Percentiles rank a stretch among this genome's conserved stretches.
phyloP scores from a whole-genome alignment of 2,888 invertebrate genomes.

The Asteroscopus sphinx region DNA sequence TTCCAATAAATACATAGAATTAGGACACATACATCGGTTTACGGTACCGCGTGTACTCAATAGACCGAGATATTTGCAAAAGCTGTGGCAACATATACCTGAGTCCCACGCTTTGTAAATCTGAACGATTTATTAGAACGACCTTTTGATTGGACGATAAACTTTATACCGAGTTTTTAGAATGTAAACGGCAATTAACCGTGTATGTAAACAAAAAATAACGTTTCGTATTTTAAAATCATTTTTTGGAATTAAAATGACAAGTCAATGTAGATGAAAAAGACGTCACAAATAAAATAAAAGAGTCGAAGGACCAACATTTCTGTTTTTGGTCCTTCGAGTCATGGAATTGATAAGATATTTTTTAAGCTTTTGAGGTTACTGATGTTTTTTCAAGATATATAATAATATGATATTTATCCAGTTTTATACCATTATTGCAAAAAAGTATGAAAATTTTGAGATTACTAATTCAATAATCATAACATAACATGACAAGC shows the following conservation, averaged over 20 bases:
- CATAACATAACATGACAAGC: too few relatives aligned
- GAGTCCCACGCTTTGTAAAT: slow-evolving; percentile 35
- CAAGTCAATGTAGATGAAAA: too few relatives aligned
- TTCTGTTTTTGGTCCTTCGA: slow-evolving; percentile 4
- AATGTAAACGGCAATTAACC: slow-evolving; percentile 15
- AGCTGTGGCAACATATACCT: slow-evolving; percentile 13
- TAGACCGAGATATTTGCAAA: slow-evolving; percentile 19
- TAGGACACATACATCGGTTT: not conserved
- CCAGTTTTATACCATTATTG: too few relatives aligned
- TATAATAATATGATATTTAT: too few relatives aligned
- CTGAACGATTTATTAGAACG: slow-evolving; percentile 34
- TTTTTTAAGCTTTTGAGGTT: too few relatives aligned
- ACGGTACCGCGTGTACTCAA: not conserved
- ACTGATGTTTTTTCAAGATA: too few relatives aligned
- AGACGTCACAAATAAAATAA: too few relatives aligned
- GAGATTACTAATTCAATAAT: too few relatives aligned
- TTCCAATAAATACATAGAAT: not conserved
- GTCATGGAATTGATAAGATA: not conserved
- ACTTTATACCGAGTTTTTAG: slow-evolving; percentile 27
- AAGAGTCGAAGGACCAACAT: too few relatives aligned
- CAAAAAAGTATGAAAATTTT: too few relatives aligned
- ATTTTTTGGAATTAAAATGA: not conserved
- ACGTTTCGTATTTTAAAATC: not conserved
- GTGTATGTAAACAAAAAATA: slow-evolving; percentile 2
- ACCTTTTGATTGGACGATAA: slow-evolving; percentile 24